Evolutionary conservation across 92 coral and sea anemone genomes (phyloP).

Genomic region (Porites rus): DNA sequence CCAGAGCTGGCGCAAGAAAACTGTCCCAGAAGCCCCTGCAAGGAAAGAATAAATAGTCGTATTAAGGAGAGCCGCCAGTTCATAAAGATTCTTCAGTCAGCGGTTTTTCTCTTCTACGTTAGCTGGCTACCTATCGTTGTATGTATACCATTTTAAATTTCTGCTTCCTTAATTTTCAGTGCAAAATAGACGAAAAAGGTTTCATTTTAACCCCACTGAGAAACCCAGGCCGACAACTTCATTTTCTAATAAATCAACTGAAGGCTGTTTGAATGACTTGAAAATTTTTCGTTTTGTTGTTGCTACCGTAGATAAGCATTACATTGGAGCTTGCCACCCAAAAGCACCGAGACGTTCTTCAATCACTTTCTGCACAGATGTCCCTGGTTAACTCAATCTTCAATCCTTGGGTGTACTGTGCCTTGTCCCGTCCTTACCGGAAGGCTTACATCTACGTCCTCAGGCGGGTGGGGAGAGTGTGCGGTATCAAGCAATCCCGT

Average conservation of each 20-base stretch:
- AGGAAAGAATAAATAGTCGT: conserved; percentile 18
- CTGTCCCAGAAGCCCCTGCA: neutral
- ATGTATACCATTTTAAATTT: neutral
- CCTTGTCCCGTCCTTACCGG: conserved; percentile 61
- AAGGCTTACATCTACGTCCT: conserved; percentile 53
- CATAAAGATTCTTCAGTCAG: conserved; percentile 56
- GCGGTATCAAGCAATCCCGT: conserved; percentile 6
- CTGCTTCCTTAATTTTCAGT: no score
- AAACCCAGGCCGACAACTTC: no score
- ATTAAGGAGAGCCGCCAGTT: conserved; percentile 64
- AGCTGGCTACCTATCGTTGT: conserved; percentile 77
- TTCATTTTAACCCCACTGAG: neutral
- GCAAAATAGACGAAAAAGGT: no score
- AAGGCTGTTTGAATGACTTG: neutral
- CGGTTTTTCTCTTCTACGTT: conserved; percentile 58
- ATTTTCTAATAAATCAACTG: no score
- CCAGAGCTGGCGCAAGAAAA: neutral
- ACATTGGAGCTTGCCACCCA: conserved; percentile 49
- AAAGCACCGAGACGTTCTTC: conserved; percentile 52
- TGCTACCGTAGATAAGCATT: conserved; percentile 48
- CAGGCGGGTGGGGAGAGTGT: conserved; percentile 43
- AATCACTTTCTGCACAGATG: conserved; percentile 70
- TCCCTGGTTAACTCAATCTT: conserved; percentile 53
- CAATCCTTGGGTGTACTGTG: conserved; percentile 62
- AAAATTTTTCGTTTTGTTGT: no score